phyloP scores from a whole-genome alignment of 2,797 vertebrate species.

The Loris lydekkerianus region DNA sequence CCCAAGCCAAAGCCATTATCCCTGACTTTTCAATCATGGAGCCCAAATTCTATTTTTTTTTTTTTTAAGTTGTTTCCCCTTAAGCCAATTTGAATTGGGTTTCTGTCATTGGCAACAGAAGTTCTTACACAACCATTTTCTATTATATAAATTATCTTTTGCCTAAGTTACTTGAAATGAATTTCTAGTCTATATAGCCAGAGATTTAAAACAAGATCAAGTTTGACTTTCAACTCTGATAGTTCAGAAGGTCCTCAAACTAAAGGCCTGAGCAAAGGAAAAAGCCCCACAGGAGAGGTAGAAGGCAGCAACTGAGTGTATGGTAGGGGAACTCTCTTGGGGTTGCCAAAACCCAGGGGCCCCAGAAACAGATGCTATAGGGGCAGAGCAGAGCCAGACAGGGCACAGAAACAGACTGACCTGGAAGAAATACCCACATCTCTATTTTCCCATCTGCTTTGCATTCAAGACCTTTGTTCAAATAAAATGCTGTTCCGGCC shows the following conservation, averaged over 20 bases:
- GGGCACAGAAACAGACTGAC: not conserved
- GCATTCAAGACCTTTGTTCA: not conserved
- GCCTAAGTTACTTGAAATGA: not conserved
- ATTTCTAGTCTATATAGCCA: conserved; percentile 9
- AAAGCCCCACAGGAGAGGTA: not conserved
- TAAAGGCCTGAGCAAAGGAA: not conserved
- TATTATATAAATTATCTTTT: not conserved
- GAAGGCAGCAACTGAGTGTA: not conserved
- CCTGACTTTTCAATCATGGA: not conserved
- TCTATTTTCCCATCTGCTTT: not conserved
- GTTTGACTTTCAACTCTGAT: not conserved
- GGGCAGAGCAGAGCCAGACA: not conserved
- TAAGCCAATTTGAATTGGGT: conserved; percentile 4
- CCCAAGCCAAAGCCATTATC: not conserved
- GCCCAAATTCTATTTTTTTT: not conserved
- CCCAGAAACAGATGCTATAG: not conserved
- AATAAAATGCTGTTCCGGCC: too few species aligned
- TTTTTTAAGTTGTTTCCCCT: not conserved
- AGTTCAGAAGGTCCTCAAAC: not conserved
- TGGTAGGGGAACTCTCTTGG: not conserved
- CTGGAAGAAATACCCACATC: not conserved
- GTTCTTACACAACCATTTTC: not conserved
- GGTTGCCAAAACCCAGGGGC: not conserved
- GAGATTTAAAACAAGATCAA: not conserved
- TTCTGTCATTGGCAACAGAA: not conserved